Percentiles rank a stretch among this genome's conserved stretches.
Conservation (phyloP, 2,797 vertebrate species). For the Falco rusticolus region DNA sequence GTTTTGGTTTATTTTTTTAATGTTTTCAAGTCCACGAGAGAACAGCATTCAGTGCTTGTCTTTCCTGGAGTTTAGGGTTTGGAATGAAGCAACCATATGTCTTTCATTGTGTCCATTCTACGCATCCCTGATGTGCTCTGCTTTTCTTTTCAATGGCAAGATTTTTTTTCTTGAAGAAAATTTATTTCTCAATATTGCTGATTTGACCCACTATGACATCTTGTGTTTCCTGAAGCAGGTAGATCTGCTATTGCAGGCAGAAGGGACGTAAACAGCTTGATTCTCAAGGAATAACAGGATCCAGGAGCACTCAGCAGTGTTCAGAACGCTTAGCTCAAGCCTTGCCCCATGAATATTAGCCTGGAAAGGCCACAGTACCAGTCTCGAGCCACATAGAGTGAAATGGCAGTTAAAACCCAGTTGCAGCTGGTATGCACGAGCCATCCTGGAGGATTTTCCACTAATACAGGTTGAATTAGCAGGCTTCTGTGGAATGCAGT, state of each 20-base stretch:
- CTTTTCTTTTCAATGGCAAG: background rate
- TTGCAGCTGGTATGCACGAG: background rate
- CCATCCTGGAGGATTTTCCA: background rate
- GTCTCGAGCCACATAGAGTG: background rate
- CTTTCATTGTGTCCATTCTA: background rate
- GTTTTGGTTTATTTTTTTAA: background rate
- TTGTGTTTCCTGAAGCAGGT: background rate
- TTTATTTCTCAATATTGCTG: background rate
- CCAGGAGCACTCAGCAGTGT: rapidly evolving
- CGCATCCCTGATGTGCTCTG: background rate
- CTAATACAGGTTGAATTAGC: background rate
- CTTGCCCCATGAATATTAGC: rapidly evolving
- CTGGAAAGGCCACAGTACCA: background rate
- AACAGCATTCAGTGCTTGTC: background rate
- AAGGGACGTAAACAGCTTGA: rapidly evolving
- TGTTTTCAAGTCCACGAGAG: background rate
- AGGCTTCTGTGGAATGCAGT: background rate
- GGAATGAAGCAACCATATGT: rapidly evolving
- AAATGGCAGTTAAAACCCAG: background rate
- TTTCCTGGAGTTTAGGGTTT: background rate
- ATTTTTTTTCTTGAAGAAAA: background rate
- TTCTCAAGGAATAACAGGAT: rapidly evolving
- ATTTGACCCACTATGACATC: background rate
- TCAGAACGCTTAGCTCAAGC: rapidly evolving
- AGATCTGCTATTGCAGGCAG: background rate